Evolutionary conservation across 2,888 invertebrate genomes (phyloP).

Genomic region (Osmoderma eremita): DNA sequence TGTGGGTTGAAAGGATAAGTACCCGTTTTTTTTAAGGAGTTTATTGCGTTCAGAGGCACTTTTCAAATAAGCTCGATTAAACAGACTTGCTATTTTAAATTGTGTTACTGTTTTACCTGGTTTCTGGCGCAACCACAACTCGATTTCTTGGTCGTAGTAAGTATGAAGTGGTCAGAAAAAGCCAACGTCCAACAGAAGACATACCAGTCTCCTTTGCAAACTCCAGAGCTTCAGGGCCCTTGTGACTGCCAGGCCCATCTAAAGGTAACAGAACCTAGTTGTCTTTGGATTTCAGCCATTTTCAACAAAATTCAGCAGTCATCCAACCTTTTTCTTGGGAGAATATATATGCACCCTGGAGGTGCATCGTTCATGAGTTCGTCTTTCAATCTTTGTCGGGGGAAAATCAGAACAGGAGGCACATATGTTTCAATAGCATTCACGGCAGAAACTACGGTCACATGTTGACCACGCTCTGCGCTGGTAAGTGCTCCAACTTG

Average conservation of each 20-base stretch:
- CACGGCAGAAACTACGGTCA: conserved; percentile 55
- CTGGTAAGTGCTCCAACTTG: conserved; percentile 58
- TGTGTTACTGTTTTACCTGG: too few species aligned
- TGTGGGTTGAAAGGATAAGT: background rate
- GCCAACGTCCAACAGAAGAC: conserved; percentile 55
- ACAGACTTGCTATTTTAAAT: too few species aligned
- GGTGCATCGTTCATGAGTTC: too few species aligned
- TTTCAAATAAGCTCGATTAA: too few species aligned
- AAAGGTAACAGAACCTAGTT: background rate
- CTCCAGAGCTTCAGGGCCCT: conserved; percentile 26
- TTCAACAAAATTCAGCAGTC: background rate
- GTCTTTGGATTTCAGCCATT: background rate
- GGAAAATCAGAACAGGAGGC: conserved; percentile 43
- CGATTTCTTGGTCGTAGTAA: too few species aligned
- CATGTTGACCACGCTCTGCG: conserved; percentile 55
- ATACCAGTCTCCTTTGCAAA: conserved; percentile 52
- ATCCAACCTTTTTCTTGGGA: conserved; percentile 12
- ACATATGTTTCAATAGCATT: conserved; percentile 53
- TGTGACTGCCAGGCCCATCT: too few species aligned
- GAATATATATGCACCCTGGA: background rate
- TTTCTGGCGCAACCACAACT: too few species aligned
- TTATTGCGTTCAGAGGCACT: too few species aligned
- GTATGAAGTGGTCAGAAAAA: conserved; percentile 44
- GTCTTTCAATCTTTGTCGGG: conserved; percentile 7
- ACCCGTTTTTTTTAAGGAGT: too few species aligned